Evolutionary conservation across 2,888 invertebrate species (phyloP).

Genomic region (Polydrusus pterygomalis): DNA sequence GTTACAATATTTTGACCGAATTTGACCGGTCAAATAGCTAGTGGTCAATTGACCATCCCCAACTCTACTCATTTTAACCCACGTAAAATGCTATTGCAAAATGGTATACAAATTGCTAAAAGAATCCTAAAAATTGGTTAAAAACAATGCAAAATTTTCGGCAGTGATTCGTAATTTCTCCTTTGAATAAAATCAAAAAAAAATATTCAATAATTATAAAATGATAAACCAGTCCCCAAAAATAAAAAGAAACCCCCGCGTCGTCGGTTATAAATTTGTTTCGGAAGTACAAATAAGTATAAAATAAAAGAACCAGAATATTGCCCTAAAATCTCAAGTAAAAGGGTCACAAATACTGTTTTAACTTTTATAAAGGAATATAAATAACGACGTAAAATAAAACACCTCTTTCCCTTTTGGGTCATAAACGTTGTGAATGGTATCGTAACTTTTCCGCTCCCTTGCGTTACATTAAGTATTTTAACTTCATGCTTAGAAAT

Average conservation of each 20-base stretch:
- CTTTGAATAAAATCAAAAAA: no score
- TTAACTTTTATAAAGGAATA: constrained; percentile 19
- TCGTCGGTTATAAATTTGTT: no score
- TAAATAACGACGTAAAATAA: constrained; percentile 7
- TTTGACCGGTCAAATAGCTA: no score
- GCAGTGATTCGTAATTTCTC: no score
- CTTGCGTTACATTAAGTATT: constrained; percentile 8
- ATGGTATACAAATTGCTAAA: no score
- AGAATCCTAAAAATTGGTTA: no score
- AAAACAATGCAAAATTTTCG: no score
- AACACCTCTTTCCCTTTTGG: constrained; percentile 15
- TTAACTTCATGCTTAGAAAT: neutral
- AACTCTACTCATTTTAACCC: no score
- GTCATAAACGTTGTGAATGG: constrained; percentile 12
- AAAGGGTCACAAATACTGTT: constrained; percentile 6
- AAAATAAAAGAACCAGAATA: neutral
- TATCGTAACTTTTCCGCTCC: constrained; percentile 2
- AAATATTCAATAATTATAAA: neutral
- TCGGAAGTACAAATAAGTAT: neutral
- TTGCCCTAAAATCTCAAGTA: neutral
- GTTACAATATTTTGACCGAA: no score
- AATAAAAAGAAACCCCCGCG: no score
- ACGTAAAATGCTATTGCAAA: no score
- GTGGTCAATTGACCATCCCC: no score
- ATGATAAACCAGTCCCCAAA: neutral